Conservation (phyloP, 2,888 invertebrate species). For the Anarsia innoxiella region DNA sequence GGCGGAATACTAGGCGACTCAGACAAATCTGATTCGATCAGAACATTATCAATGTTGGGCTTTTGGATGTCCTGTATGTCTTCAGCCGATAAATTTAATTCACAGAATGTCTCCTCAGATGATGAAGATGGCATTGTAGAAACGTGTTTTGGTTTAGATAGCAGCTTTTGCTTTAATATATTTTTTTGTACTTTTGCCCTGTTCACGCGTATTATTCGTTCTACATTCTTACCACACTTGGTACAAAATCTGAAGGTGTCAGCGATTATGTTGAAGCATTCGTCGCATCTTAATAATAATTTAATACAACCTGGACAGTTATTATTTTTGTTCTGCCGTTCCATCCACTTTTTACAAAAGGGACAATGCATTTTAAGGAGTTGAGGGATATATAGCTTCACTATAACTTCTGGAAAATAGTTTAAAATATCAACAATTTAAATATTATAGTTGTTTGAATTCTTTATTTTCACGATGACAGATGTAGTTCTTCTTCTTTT, state of each 20-base stretch:
- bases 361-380: slow-evolving; percentile 20
- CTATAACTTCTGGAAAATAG: slow-evolving; percentile 12
- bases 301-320: slow-evolving; percentile 19
- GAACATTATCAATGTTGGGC: slow-evolving; percentile 19
- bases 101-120: slow-evolving; percentile 19
- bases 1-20: slow-evolving; percentile 19
- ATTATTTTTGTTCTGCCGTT: slow-evolving; percentile 21
- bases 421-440: slow-evolving; percentile 7
- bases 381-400: slow-evolving; percentile 10
- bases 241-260: slow-evolving; percentile 20
- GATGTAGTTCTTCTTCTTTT: slow-evolving; percentile 14
- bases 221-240: slow-evolving; percentile 20
- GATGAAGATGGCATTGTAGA: slow-evolving; percentile 19
- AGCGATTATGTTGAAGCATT: slow-evolving; percentile 19
- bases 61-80: slow-evolving; percentile 14
- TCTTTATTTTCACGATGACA: slow-evolving; percentile 12
- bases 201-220: slow-evolving; percentile 16
- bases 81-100: slow-evolving; percentile 19
- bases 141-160: slow-evolving; percentile 17
- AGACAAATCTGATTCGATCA: slow-evolving; percentile 16
- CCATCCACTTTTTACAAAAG: slow-evolving; percentile 20
- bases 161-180: slow-evolving; percentile 18
- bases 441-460: slow-evolving; percentile 12
- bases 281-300: slow-evolving; percentile 19
- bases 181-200: slow-evolving; percentile 19